These are phyloP conservation scores for Ephestia elutella DNA, from an alignment of 1,140 invertebrate species.

Conservation along the genomic window DNA sequence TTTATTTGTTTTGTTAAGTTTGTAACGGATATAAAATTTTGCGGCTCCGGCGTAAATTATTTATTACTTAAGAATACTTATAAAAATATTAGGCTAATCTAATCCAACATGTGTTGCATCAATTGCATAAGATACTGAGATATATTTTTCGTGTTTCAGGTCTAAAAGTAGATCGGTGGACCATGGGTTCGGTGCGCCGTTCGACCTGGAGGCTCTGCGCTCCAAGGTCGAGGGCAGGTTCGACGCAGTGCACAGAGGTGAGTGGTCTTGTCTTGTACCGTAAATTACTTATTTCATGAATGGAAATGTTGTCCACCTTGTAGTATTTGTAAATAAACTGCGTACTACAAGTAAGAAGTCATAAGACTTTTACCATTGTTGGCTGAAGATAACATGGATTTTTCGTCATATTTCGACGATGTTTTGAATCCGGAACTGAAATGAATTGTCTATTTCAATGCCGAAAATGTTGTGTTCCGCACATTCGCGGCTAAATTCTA, in stretches of 20 bases:
- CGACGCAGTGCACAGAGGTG: conserved; percentile 80
- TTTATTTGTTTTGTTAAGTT: too few relatives aligned
- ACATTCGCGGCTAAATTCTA: too few relatives aligned
- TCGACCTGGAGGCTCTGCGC: conserved; percentile 86
- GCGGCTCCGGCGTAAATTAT: too few relatives aligned
- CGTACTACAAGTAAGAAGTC: background rate
- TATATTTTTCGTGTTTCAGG: conserved; percentile 75
- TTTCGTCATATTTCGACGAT: background rate
- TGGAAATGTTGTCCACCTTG: conserved; percentile 3
- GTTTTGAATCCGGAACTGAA: too few relatives aligned
- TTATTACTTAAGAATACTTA: too few relatives aligned
- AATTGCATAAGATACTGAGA: too few relatives aligned
- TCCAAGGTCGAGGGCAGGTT: conserved; percentile 89
- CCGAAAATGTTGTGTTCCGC: too few relatives aligned
- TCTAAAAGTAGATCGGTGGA: conserved; percentile 92
- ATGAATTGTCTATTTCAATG: too few relatives aligned
- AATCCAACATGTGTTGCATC: too few relatives aligned
- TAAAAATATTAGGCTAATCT: too few relatives aligned
- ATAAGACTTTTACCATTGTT: background rate
- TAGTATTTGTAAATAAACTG: background rate
- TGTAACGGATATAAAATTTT: too few relatives aligned
- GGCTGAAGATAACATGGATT: background rate
- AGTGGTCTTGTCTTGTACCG: conserved; percentile 12
- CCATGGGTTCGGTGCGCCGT: conserved; percentile 87
- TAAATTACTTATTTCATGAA: background rate